Conservation (phyloP, 2,113 vertebrate genomes). For the Smithornis capensis region DNA sequence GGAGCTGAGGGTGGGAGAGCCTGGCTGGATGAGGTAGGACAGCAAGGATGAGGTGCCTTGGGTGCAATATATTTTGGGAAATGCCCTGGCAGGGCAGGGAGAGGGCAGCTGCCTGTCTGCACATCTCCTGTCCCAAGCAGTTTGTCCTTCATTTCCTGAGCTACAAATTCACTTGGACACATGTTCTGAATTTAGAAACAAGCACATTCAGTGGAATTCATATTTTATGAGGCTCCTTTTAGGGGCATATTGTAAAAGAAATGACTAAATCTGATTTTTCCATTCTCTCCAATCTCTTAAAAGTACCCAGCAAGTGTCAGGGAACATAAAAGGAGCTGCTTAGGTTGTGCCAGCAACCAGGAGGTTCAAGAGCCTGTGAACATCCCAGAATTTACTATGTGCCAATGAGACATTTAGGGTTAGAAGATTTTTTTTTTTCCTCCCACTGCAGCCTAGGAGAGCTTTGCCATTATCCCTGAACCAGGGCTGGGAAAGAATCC, state of each 20-base stretch:
- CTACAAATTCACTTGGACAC: constrained; percentile 42
- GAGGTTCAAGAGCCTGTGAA: not conserved
- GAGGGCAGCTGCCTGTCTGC: constrained; percentile 5
- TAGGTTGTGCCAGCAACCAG: not conserved
- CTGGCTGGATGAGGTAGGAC: accelerated
- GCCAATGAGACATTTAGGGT: not conserved
- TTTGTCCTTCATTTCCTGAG: constrained; percentile 53
- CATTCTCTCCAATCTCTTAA: constrained; percentile 1
- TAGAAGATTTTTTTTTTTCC: not conserved
- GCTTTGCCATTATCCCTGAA: not conserved
- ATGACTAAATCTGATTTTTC: not conserved
- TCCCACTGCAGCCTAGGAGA: not conserved
- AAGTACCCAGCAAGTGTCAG: not conserved
- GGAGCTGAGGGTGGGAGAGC: not conserved
- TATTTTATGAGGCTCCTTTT: constrained; percentile 63
- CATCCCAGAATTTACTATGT: not conserved
- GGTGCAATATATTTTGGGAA: not conserved
- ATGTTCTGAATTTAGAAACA: constrained; percentile 66
- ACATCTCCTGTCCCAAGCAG: not conserved
- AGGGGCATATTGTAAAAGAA: constrained; percentile 51
- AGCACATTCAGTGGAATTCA: constrained; percentile 23
- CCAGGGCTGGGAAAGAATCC: not conserved
- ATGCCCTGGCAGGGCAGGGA: not conserved
- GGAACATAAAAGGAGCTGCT: constrained; percentile 11
- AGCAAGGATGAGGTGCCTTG: not conserved